Evolutionary conservation across 2,888 invertebrate genomes (phyloP).

Genomic region (Galerucella pusilla): DNA sequence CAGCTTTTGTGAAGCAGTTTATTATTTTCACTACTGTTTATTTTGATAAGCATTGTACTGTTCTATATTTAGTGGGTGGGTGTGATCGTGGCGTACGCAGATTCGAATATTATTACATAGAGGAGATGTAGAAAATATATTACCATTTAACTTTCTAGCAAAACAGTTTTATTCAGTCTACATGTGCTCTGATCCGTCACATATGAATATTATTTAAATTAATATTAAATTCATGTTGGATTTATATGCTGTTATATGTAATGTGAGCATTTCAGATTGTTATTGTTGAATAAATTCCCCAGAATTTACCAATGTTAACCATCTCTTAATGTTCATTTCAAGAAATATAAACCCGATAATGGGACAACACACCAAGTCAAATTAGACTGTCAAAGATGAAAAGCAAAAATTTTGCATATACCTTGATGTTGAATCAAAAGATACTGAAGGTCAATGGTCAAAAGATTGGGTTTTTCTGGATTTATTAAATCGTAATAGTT

Average conservation of each 20-base stretch:
- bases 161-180: conserved; percentile 23
- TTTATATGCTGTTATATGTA: neutral
- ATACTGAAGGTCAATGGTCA: too few species aligned
- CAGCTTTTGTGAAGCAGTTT: too few species aligned
- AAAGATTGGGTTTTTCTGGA: too few species aligned
- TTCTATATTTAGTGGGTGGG: neutral
- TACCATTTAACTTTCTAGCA: conserved; percentile 25
- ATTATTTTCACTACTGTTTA: too few species aligned
- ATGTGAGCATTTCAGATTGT: neutral
- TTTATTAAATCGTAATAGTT: too few species aligned
- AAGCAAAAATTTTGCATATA: too few species aligned
- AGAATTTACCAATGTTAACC: neutral
- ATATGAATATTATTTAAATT: conserved; percentile 31
- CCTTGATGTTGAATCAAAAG: too few species aligned
- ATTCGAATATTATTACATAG: neutral
- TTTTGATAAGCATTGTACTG: neutral
- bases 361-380: too few species aligned
- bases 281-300: neutral
- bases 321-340: neutral
- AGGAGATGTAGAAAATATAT: neutral
- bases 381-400: too few species aligned
- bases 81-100: neutral
- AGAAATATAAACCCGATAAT: too few species aligned
- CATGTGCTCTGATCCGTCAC: conserved; percentile 29
- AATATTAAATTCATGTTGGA: conserved; percentile 16